Base-by-base conservation (phyloP, 2,797 vertebrate genomes). In the Cyclopterus lumpus region DNA sequence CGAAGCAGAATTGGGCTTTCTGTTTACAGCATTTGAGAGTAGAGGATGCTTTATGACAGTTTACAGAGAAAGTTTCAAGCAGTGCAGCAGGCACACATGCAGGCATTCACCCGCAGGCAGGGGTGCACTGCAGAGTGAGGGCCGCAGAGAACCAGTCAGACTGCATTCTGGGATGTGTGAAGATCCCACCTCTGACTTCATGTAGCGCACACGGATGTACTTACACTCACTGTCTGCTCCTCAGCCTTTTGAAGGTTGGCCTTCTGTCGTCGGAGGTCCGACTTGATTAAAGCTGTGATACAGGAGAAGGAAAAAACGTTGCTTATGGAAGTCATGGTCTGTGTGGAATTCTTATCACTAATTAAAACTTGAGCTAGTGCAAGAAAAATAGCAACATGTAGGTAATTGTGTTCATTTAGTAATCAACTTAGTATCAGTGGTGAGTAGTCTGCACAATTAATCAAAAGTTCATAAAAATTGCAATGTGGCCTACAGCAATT, bases 181-280 rank as follows among this genome's bases (percentile, higher is more conserved):
- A 63, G 66, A 79, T 30, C 44, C 68, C 71, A 51, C 54, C 70
- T 61, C 63, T 62, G 54, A 77, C 55, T 38, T 60, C 58, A 72
- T 46, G 73, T 3, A 66, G 14, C 20, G n/a, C 67, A 77, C 62
- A 65, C 72, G 62, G 18, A 67, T 68, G 22, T 93, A 96, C 97
- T 97, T 88, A 97, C 96, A 12, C 77, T 88, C 67, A 88, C 75
- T 66, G 88, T 62, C 81, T 74, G 40, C 75, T 89, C 85, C 67
- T 89, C 84, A 0, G 67, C 8, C 77, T 84, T 76, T 3, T 59
- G 67, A 24, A 77, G 81, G 92, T 97, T 98, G 79, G 97, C 97
- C 75, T 88, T 95, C 78, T 97, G 97, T 77, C 98, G 95, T 71
- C 95, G 93, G 28, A 99, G 96, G 75, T 99, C 97, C 2, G 97